These are phyloP conservation scores for Xenopus tropicalis DNA, from an alignment of 2,113 vertebrate genomes.

Conservation along the genomic window DNA sequence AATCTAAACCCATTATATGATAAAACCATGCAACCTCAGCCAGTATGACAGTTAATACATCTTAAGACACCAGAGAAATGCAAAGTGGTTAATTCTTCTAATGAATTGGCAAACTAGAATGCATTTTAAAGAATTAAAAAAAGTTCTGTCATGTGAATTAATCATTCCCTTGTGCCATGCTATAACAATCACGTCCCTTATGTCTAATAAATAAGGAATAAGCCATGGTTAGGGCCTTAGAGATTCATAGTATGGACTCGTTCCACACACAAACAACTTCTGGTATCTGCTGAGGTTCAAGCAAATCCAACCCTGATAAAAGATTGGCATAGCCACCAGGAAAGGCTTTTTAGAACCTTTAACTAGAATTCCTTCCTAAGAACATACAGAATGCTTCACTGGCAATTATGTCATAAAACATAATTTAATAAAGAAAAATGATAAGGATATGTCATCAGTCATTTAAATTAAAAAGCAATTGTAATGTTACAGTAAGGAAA, in stretches of 20 bases:
- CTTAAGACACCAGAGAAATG: too few relatives aligned
- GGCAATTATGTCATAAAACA: too few relatives aligned
- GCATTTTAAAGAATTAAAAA: constrained; percentile 18
- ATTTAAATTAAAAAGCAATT: too few relatives aligned
- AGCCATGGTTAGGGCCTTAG: constrained; percentile 9
- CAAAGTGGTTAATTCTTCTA: constrained; percentile 15
- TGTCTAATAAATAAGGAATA: constrained; percentile 26
- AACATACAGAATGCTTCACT: too few relatives aligned
- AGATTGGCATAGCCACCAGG: constrained; percentile 5
- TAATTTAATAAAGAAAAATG: too few relatives aligned
- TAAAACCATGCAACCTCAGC: too few relatives aligned
- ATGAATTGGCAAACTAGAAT: constrained; percentile 4
- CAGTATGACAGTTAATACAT: too few relatives aligned
- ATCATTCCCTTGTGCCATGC: constrained; percentile 4
- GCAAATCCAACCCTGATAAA: constrained; percentile 32
- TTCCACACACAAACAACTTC: background rate
- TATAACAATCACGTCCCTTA: constrained; percentile 26
- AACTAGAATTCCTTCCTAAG: too few relatives aligned
- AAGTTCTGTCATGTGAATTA: constrained; percentile 25
- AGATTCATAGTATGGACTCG: constrained; percentile 32
- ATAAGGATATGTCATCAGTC: too few relatives aligned
- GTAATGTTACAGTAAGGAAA: too few relatives aligned
- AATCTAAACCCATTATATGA: too few relatives aligned
- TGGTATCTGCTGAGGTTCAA: constrained; percentile 5
- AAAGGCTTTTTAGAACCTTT: too few relatives aligned